Conservation (phyloP, 1,140 invertebrate species). For the Temnothorax curvispinosus region DNA sequence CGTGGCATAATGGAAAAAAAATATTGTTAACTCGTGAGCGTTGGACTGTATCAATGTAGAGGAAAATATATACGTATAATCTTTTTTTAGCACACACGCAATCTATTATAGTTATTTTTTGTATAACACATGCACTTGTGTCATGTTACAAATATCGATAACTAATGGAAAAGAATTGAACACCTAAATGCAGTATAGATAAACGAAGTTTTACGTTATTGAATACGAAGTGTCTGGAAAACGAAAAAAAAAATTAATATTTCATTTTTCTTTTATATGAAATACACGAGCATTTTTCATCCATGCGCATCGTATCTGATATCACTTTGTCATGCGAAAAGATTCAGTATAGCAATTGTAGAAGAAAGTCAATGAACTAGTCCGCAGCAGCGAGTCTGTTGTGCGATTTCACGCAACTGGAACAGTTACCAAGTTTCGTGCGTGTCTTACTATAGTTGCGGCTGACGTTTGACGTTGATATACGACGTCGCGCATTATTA, state of each 20-base stretch:
- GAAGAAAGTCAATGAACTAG: slow-evolving; percentile 29
- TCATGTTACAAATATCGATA: neutral
- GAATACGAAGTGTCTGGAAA: neutral
- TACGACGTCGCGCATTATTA: slow-evolving; percentile 49
- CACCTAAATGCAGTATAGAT: neutral
- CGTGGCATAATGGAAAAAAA: neutral
- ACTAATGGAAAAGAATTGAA: neutral
- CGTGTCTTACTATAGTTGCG: slow-evolving; percentile 47
- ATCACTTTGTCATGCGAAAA: neutral
- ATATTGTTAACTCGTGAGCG: neutral
- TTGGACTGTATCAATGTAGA: neutral
- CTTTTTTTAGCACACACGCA: neutral
- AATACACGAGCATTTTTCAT: neutral
- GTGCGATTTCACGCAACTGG: slow-evolving; percentile 43
- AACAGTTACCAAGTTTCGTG: slow-evolving; percentile 51
- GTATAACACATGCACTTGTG: neutral
- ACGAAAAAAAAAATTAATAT: neutral
- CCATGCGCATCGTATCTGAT: neutral
- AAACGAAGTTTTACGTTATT: neutral
- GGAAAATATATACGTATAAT: neutral
- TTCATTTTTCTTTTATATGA: neutral
- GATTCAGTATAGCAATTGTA: neutral
- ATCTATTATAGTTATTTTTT: slow-evolving; percentile 9
- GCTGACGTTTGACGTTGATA: slow-evolving; percentile 53
- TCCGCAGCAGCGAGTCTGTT: neutral